Percentiles rank a stretch among this genome's conserved stretches.
Conservation (phyloP, 1,140 invertebrate genomes). For the Brachionus koreanus region DNA sequence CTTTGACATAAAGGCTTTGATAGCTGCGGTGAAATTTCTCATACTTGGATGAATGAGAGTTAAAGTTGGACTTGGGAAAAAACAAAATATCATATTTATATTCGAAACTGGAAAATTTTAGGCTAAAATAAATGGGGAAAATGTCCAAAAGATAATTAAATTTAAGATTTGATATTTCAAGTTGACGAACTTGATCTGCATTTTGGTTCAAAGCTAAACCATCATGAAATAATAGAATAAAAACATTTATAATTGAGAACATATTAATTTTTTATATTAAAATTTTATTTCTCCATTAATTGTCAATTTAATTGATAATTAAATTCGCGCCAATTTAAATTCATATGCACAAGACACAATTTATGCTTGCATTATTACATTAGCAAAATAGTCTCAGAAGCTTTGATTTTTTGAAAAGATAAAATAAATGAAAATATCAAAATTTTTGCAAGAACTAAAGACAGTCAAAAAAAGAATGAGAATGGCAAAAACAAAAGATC, state of each 20-base stretch:
- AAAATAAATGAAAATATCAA: too few species aligned
- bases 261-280: background rate
- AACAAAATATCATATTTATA: background rate
- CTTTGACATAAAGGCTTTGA: background rate
- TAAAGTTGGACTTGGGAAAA: background rate
- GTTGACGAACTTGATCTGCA: background rate
- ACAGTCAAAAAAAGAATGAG: too few species aligned
- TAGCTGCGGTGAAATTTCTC: background rate
- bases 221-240: background rate
- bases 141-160: background rate
- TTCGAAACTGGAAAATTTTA: background rate
- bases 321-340: too few species aligned
- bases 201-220: too few species aligned
- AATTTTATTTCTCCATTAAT: too few species aligned
- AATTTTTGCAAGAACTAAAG: too few species aligned
- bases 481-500: too few species aligned
- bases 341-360: too few species aligned
- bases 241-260: background rate
- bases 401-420: too few species aligned
- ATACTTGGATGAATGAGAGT: background rate
- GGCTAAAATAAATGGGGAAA: background rate
- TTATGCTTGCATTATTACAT: too few species aligned
- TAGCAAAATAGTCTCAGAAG: too few species aligned
- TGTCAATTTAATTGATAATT: too few species aligned
- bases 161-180: background rate